Percentiles rank a stretch among this genome's conserved stretches.
These are phyloP conservation scores for Oxyura jamaicensis DNA, from an alignment of 2,113 vertebrate species.

Conservation along the genomic window DNA sequence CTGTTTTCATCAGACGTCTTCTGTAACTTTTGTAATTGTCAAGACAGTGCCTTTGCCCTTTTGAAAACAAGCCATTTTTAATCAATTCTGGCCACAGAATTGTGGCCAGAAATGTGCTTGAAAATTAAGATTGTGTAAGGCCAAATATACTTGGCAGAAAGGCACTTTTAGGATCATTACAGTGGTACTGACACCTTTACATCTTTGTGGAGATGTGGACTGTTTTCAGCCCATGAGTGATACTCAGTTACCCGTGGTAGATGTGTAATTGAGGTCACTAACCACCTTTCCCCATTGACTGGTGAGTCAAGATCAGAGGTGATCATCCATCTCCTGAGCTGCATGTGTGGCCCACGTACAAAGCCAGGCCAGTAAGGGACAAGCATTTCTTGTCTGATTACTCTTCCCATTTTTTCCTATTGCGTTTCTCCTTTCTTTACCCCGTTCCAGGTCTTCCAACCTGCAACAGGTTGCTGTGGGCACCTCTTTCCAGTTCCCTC, in stretches of 20 bases:
- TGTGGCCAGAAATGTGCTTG: too few species aligned
- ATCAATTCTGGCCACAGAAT: background rate
- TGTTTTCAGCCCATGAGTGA: background rate
- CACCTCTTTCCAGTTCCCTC: background rate
- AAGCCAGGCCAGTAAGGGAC: background rate
- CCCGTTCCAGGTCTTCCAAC: background rate
- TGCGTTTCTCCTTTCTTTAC: background rate
- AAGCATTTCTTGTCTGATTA: background rate
- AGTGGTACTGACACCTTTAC: background rate
- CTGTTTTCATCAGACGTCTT: background rate
- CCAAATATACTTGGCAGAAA: background rate
- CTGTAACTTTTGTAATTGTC: background rate
- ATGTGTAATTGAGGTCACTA: background rate
- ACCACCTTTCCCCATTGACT: background rate
- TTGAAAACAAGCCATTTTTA: background rate
- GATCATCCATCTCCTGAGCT: background rate
- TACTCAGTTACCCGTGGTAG: background rate
- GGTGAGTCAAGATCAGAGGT: background rate
- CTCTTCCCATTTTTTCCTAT: background rate
- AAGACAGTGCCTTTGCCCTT: background rate
- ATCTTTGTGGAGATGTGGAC: background rate
- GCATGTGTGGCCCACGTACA: background rate
- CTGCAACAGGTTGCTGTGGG: background rate
- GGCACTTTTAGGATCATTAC: background rate
- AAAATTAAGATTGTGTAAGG: background rate